Evolutionary conservation across 2,797 vertebrate genomes (phyloP).

Genomic region (Peromyscus eremicus): DNA sequence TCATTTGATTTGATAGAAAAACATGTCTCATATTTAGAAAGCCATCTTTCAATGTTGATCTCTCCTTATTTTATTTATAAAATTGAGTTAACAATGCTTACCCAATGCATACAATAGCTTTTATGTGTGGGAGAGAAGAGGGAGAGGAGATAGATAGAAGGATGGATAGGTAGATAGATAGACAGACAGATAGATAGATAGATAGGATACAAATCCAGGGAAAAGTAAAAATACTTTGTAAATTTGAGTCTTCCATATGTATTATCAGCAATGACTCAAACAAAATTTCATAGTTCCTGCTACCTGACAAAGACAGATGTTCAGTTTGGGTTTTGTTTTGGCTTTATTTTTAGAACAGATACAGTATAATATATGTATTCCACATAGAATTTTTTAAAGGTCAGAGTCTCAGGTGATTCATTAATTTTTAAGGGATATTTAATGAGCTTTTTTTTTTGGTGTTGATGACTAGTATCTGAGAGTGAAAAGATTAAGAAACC

Average conservation of each 20-base stretch:
- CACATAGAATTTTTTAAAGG: neutral
- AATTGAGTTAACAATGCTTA: conserved; percentile 1
- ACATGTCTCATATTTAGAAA: neutral
- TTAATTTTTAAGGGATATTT: conserved; percentile 51
- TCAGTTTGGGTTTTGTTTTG: neutral
- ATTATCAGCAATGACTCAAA: neutral
- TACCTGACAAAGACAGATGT: neutral
- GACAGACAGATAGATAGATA: neutral
- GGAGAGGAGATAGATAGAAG: neutral
- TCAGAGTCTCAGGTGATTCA: neutral
- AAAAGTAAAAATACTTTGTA: neutral
- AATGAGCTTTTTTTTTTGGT: neutral
- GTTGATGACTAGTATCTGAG: neutral
- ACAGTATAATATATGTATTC: neutral
- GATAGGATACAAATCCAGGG: neutral
- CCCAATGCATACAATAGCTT: neutral
- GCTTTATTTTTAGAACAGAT: neutral
- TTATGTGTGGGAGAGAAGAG: neutral
- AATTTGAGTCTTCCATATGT: neutral
- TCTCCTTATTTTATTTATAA: conserved; percentile 25
- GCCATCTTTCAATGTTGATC: neutral
- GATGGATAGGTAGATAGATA: neutral
- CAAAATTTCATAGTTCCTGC: neutral
- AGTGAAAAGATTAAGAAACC: conserved; percentile 35
- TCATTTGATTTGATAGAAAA: neutral